Conservation (phyloP, 2,888 invertebrate species). For the Zelleria hepariella region DNA sequence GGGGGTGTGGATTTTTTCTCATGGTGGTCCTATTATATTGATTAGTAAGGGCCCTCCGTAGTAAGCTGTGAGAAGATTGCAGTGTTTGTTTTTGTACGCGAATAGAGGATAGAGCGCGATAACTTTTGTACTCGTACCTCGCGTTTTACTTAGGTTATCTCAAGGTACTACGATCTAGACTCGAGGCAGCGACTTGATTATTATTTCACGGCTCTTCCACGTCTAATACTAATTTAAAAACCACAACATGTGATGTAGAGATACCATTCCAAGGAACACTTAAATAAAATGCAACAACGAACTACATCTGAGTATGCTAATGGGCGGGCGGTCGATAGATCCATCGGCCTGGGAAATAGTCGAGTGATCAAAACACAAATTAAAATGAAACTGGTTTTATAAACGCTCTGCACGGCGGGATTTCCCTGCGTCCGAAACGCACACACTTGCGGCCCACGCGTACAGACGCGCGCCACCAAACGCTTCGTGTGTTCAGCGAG, state of each 20-base stretch:
- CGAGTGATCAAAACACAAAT: not conserved
- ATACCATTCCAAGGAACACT: not conserved
- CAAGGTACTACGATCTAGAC: not conserved
- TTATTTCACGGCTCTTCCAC: not conserved
- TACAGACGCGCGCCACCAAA: not conserved
- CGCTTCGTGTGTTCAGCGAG: not conserved
- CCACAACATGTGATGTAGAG: not conserved
- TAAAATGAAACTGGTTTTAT: not conserved
- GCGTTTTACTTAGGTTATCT: not conserved
- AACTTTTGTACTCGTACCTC: not conserved
- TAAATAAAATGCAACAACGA: not conserved
- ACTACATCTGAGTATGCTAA: not conserved
- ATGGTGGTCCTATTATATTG: constrained; percentile 72
- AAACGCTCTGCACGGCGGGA: constrained; percentile 40
- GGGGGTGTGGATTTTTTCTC: constrained; percentile 56
- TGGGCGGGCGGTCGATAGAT: not conserved
- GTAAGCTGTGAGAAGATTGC: not conserved
- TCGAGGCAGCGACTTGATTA: not conserved
- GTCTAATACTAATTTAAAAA: not conserved
- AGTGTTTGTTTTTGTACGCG: not conserved
- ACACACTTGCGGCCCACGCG: constrained; percentile 13
- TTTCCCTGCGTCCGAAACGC: constrained; percentile 36
- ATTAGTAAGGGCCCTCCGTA: constrained; percentile 49
- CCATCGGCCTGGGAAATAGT: not conserved
- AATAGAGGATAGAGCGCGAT: not conserved